Base-by-base conservation (phyloP, 2,113 vertebrate species). In the Neodon shergylaensis region DNA sequence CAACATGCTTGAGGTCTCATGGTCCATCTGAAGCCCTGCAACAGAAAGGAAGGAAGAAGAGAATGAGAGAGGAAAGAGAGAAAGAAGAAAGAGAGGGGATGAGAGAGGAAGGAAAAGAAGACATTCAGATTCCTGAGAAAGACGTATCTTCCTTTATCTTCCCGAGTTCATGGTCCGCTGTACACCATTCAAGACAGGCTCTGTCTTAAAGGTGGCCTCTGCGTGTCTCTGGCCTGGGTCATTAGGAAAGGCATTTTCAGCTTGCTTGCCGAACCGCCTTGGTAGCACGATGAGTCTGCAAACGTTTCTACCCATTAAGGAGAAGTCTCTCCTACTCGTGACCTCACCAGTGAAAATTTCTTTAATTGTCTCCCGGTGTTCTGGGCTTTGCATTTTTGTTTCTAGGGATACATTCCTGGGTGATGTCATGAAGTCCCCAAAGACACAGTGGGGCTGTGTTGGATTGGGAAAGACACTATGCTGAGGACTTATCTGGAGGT, bases 381-480 rank as follows among this genome's bases (percentile, higher is more conserved):
- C n/a, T 22, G 21, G 68, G 90, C 87, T 92, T 88, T 70, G 31
- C 33, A n/a, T 82, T 77, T 96, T 95, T 83, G 89, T 91, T 96
- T 89, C 94, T 93, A 92, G 91, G 96, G 90, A 78, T 94, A 95
- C 72, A 83, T 92, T 95, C 86, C 89, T 58, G 61, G 63, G 63
- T 97, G 95, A 97, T 77, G 76, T 95, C 90, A 94, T 47, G 39
- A 58, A 86, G 86, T 68, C 86, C 86, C 81, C 88, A 63, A 86
- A 26, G 72, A 49, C 54, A 65, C 58, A 5, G 78, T 0, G 83
- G 81, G 92, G 68, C 93, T 79, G 2, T 65, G 7, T 36, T 58
- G 39, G 42, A 36, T 24, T 49, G 63, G 52, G 54, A 77, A 76
- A 90, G 90, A 76, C 66, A 81, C 3, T 39, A 49, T 47, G 39